phyloP scores from a whole-genome alignment of 1,140 invertebrate species.

The Achroia grisella region DNA sequence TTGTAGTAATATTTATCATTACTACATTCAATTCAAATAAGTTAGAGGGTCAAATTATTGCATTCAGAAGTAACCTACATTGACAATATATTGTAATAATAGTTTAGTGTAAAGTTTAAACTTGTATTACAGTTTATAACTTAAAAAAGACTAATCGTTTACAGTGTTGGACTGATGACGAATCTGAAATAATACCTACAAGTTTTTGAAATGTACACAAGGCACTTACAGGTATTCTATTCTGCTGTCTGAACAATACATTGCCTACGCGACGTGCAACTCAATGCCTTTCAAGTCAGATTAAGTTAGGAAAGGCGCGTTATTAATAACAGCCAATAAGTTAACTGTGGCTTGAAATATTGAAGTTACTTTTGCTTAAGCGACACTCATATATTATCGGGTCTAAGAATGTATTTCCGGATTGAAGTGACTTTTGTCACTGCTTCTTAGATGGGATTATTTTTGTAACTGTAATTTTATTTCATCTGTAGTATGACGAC shows the following conservation, averaged over 20 bases:
- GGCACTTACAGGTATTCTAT: constrained; percentile 34
- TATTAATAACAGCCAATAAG: constrained; percentile 71
- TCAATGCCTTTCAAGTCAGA: constrained; percentile 67
- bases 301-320: constrained; percentile 66
- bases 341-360: constrained; percentile 66
- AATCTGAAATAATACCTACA: no score
- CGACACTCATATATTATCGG: constrained; percentile 59
- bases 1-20: constrained; percentile 16
- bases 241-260: constrained; percentile 50
- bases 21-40: constrained; percentile 50
- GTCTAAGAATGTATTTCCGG: constrained; percentile 68
- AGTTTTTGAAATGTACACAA: no score
- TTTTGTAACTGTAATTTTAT: constrained; percentile 10
- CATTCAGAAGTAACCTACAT: no score
- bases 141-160: no score
- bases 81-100: no score
- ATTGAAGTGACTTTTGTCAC: constrained; percentile 52
- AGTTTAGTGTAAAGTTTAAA: no score
- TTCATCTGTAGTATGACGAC: no score
- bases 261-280: constrained; percentile 53
- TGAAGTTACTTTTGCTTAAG: constrained; percentile 68
- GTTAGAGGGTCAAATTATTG: constrained; percentile 7
- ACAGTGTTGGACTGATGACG: no score
- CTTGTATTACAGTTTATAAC: no score
- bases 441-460: constrained; percentile 30